phyloP scores from a whole-genome alignment of 2,113 vertebrate genomes.

The Misgurnus mizolepis region DNA sequence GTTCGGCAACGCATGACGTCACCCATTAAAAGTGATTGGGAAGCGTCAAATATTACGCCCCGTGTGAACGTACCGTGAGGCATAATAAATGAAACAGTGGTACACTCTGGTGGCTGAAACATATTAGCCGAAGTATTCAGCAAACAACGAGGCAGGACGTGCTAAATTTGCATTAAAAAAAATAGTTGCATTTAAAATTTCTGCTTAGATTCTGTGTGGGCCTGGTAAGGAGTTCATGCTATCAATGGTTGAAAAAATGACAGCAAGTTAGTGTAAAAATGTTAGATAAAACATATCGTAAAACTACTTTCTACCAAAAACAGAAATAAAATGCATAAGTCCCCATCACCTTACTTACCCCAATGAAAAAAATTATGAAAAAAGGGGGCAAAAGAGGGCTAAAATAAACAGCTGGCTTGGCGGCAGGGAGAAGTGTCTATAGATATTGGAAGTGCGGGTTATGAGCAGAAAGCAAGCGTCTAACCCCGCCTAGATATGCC shows the following conservation, averaged over 20 bases:
- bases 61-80: too few species aligned
- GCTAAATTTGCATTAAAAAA: not conserved
- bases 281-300: not conserved
- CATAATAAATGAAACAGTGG: too few species aligned
- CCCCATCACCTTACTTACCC: conserved; percentile 23
- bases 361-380: not conserved
- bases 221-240: conserved; percentile 24
- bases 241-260: not conserved
- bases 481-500: conserved; percentile 57
- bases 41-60: too few species aligned
- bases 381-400: not conserved
- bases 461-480: conserved; percentile 74
- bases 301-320: conserved; percentile 31
- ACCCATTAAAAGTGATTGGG: too few species aligned
- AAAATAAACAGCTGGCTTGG: conserved; percentile 32
- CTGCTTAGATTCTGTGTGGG: not conserved
- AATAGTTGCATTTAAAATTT: not conserved
- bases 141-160: not conserved
- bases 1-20: too few species aligned
- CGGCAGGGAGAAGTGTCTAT: conserved; percentile 38
- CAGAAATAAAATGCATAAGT: not conserved
- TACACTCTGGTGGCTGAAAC: too few species aligned
- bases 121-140: too few species aligned
- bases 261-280: not conserved
- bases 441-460: conserved; percentile 57